Evolutionary conservation across 2,888 invertebrate genomes (phyloP).

Genomic region (Microplitis deprimator): DNA sequence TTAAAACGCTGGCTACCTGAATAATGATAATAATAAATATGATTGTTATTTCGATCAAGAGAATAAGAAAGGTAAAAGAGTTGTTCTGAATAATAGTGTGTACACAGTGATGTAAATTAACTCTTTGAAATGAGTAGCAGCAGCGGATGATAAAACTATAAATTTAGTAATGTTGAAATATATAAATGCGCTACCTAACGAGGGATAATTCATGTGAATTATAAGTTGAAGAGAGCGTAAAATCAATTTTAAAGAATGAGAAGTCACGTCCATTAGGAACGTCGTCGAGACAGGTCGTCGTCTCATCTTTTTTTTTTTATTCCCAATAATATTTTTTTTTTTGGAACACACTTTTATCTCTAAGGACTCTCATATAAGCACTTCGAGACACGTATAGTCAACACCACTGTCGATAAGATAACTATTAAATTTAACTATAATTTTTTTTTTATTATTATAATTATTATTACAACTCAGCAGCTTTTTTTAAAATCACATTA

Average conservation of each 20-base stretch:
- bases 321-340: conserved; percentile 20
- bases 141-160: conserved; percentile 5
- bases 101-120: background rate
- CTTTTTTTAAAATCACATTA: conserved; percentile 16
- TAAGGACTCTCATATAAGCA: conserved; percentile 48
- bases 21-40: background rate
- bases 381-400: conserved; percentile 47
- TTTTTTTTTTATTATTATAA: conserved; percentile 45
- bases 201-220: conserved; percentile 20
- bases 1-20: background rate
- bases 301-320: background rate
- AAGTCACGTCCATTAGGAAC: conserved; percentile 45
- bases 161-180: background rate
- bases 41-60: background rate
- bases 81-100: background rate
- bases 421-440: conserved; percentile 49
- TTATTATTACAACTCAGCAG: conserved; percentile 37
- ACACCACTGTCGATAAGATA: conserved; percentile 60
- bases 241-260: conserved; percentile 29
- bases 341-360: conserved; percentile 52
- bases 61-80: background rate
- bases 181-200: conserved; percentile 18
- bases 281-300: conserved; percentile 11
- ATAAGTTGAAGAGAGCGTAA: conserved; percentile 22
- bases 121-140: background rate